Evolutionary conservation across 2,888 invertebrate genomes (phyloP).

Genomic region (Hesperia comma): DNA sequence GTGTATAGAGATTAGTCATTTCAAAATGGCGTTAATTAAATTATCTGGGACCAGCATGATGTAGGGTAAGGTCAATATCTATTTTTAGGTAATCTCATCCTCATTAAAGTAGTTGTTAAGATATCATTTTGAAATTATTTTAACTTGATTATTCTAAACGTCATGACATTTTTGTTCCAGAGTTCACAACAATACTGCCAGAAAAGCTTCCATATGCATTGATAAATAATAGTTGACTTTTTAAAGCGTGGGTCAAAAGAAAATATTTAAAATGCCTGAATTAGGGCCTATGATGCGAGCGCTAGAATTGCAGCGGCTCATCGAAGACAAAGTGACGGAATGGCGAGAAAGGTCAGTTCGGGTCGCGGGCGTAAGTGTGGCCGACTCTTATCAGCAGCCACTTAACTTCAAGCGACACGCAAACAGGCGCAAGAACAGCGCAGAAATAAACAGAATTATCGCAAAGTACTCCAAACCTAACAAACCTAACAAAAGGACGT

Average conservation of each 20-base stretch:
- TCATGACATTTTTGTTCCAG: neutral
- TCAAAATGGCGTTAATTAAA: constrained; percentile 45
- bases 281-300: constrained; percentile 80
- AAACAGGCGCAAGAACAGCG: constrained; percentile 79
- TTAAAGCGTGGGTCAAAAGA: neutral
- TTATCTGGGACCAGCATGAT: constrained; percentile 22
- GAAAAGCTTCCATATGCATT: too few species aligned
- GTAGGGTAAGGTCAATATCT: constrained; percentile 10
- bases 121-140: neutral
- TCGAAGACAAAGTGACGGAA: constrained; percentile 81
- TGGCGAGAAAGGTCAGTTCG: constrained; percentile 81
- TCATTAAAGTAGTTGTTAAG: neutral
- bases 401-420: constrained; percentile 79
- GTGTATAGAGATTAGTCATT: constrained; percentile 42
- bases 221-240: too few species aligned
- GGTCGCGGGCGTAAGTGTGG: constrained; percentile 72
- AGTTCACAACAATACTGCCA: neutral
- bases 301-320: constrained; percentile 76
- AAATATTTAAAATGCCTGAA: constrained; percentile 70
- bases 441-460: constrained; percentile 82
- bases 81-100: neutral
- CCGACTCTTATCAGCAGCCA: constrained; percentile 81
- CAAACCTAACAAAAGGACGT: constrained; percentile 70
- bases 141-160: neutral
- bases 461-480: constrained; percentile 78